phyloP scores from a whole-genome alignment of 2,888 invertebrate species.

The Sesia bembeciformis region DNA sequence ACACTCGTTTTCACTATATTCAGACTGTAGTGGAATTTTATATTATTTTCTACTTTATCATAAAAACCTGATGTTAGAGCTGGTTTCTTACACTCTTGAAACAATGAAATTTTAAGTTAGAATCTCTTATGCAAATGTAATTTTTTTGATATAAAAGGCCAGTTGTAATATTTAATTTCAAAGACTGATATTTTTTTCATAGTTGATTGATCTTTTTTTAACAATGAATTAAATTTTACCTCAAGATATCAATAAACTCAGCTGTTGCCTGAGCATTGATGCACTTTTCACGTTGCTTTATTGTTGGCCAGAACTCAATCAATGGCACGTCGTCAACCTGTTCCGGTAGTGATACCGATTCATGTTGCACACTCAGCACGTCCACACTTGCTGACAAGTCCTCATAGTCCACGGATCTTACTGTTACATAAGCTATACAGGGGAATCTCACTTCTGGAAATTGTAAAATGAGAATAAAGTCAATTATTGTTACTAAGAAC shows the following conservation, averaged over 20 bases:
- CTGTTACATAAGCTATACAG: conserved; percentile 75
- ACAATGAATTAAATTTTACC: conserved; percentile 23
- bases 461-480: neutral
- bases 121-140: no score
- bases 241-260: conserved; percentile 76
- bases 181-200: no score
- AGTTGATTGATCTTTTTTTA: no score
- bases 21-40: no score
- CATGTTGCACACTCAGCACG: conserved; percentile 78
- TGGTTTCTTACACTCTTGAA: no score
- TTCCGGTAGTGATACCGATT: conserved; percentile 74
- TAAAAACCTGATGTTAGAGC: no score
- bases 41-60: no score
- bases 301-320: conserved; percentile 78
- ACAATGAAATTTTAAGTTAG: no score
- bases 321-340: conserved; percentile 74
- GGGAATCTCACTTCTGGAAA: conserved; percentile 76
- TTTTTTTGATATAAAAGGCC: no score
- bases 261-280: conserved; percentile 76
- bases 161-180: no score
- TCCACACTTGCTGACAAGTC: conserved; percentile 73
- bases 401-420: conserved; percentile 71
- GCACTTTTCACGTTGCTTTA: conserved; percentile 71
- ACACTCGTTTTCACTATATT: no score
- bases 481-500: neutral